Conservation (phyloP, 1,140 invertebrate species). For the Drosophila orosa region DNA sequence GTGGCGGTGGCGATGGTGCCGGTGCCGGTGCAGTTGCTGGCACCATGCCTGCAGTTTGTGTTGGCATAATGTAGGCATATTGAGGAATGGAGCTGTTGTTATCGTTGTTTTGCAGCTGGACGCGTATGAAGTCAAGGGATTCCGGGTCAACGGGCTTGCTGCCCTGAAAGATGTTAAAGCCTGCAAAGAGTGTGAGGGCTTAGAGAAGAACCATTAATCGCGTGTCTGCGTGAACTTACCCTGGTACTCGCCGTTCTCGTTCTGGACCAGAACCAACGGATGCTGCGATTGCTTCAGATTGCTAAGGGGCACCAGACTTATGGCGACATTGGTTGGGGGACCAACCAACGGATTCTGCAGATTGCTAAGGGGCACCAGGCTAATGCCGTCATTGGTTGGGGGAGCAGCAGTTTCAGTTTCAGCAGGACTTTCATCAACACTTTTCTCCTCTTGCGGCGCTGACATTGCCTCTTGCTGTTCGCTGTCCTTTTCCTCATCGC, state of each 20-base stretch:
- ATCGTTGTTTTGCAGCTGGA: conserved; percentile 44
- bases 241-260: conserved; percentile 70
- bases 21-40: background rate
- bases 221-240: conserved; percentile 28
- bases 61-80: conserved; percentile 47
- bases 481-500: background rate
- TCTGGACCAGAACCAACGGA: conserved; percentile 65
- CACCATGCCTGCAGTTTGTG: background rate
- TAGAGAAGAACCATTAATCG: background rate
- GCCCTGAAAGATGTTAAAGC: conserved; percentile 59
- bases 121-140: conserved; percentile 25
- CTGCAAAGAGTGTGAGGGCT: conserved; percentile 13
- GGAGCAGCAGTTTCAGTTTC: background rate
- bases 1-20: background rate
- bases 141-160: conserved; percentile 50
- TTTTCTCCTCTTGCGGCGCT: background rate
- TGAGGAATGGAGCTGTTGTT: conserved; percentile 27
- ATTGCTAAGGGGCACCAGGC: conserved; percentile 48
- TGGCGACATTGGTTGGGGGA: background rate
- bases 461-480: background rate
- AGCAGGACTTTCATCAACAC: background rate
- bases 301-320: conserved; percentile 43
- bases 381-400: conserved; percentile 4
- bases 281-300: conserved; percentile 44
- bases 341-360: conserved; percentile 52